Base-by-base conservation (phyloP, 1,140 invertebrate species). In the Araneus ventricosus region DNA sequence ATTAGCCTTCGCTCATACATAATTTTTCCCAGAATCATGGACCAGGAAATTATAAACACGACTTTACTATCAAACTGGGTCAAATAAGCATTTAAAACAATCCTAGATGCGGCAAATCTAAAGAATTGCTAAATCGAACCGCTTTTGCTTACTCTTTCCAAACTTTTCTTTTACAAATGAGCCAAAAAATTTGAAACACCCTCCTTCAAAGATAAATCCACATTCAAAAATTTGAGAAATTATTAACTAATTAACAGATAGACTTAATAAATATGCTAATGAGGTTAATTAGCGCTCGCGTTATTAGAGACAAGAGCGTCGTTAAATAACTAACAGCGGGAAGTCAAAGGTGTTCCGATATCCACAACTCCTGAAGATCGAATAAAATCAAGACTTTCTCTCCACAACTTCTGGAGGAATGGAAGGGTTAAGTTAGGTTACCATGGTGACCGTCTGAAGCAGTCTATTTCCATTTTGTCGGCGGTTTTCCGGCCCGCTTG, bases 251-350 rank as follows among this genome's bases (percentile, higher is more conserved):
- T 22, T 30, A 75, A 75, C 67, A 75, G 67, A 17, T 17, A 20
- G 67, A 75, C 27, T 75, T 75, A 75, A 84, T 84, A 45, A 84
- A 84, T 45, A 84, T 84, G 80, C 45, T 84, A 84, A 84, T 84
- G 10, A 84, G 41, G 24, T 84, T 84, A 84, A 84, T 84, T 84
- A 84, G n/a, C 80, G 6, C 34, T 45, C 45, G 37, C 37, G 41
- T 84, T 45, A 45, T 52, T 41, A 52, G 39, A 84, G 41, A 84
- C 80, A 84, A 45, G 39, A 84, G 22, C n/a, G 80, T 41, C 80
- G 30, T 84, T 84, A 45, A 84, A 84, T 45, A 84, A 22, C n/a
- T 41, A 41, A n/a, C 39, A 2, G 27, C 27, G 24, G 45, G 39
- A 45, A 41, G 80, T 84, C 39, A 84, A 84, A 52, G 80, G 80